phyloP scores from a whole-genome alignment of 2,797 vertebrate genomes.

The Molossus alvarezi region DNA sequence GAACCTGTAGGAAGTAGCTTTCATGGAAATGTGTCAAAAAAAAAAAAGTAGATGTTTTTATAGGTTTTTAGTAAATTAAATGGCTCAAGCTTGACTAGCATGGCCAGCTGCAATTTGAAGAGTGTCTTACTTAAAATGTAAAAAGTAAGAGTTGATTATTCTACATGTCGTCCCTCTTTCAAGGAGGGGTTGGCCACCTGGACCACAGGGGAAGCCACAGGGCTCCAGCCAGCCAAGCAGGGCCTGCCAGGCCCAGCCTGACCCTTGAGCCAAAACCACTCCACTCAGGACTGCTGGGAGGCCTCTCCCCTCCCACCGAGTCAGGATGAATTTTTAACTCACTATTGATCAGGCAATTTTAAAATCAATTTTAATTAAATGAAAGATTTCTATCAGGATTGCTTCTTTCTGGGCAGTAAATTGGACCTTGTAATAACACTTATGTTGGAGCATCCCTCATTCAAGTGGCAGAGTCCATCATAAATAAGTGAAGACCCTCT shows the following conservation, averaged over 20 bases:
- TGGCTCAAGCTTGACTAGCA: neutral
- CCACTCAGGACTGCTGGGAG: constrained; percentile 84
- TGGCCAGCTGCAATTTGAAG: constrained; percentile 58
- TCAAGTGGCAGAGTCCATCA: constrained; percentile 77
- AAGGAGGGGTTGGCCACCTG: constrained; percentile 74
- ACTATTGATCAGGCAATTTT: constrained; percentile 92
- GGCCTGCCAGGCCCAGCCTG: constrained; percentile 77
- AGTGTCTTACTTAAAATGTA: constrained; percentile 42
- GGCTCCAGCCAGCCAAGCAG: constrained; percentile 71
- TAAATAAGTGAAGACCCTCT: constrained; percentile 86
- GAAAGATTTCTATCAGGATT: constrained; percentile 92
- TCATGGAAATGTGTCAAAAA: constrained; percentile 8
- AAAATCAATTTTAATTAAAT: constrained; percentile 94
- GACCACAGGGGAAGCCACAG: constrained; percentile 84
- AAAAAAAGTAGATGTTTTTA: neutral
- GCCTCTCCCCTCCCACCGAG: constrained; percentile 87
- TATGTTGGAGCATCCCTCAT: constrained; percentile 85
- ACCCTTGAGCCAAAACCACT: constrained; percentile 84
- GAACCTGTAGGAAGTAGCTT: neutral
- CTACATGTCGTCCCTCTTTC: constrained; percentile 69
- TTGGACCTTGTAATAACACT: constrained; percentile 87
- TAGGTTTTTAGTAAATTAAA: constrained; percentile 19
- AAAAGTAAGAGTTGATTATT: constrained; percentile 76
- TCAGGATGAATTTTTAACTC: constrained; percentile 92
- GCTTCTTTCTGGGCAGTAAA: constrained; percentile 90